Base-by-base conservation (phyloP, 2,797 vertebrate species). In the Leuciscus waleckii region DNA sequence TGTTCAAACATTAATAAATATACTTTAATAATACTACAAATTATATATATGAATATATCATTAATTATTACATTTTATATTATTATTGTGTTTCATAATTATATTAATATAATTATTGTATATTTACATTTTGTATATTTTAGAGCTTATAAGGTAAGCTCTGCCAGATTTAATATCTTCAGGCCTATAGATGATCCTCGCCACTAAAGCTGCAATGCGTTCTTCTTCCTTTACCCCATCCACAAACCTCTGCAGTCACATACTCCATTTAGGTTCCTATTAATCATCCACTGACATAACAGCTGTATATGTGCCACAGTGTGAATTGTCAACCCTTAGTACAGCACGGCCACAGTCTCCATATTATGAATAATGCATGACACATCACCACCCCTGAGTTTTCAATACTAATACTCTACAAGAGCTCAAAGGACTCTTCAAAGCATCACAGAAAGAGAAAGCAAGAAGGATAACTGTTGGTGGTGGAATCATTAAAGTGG, bases 401-500 rank as follows among this genome's bases (percentile, higher is more conserved):
- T 51, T 69, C 29, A 3, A 14, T 80, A 75, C 49, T 37, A 5
- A 84, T 32, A 29, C 21, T 86, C 83, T 78, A 61, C 76, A 82
- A 73, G 69, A 84, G 68, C 81, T 83, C 82, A 68, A 41, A 41
- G 2, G 3, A 39, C 19, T 26, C 54, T 39, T 41, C 14, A 78
- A 61, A 41, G 76, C n/a, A 29, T 58, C 21, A 5, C 67, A 26
- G 56, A 69, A 51, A 56, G 51, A 71, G 46, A 85, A 82, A 82
- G 37, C 81, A 39, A 56, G 81, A 75, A 82, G 29, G 39, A 70
- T 89, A 88, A 86, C 77, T 82, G 37, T 43, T 5, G 26, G 32
- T 61, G 68, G 32, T 61, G n/a, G 56, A 29, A 83, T 7, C 58
- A 73, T 7, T 21, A 49, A 82, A 82, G 49, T 37, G 43, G 17